Evolutionary conservation across 2,888 invertebrate species (phyloP), one percentile per base, ranked within the genome.

Genomic region (Drosophila paramelanica): DNA sequence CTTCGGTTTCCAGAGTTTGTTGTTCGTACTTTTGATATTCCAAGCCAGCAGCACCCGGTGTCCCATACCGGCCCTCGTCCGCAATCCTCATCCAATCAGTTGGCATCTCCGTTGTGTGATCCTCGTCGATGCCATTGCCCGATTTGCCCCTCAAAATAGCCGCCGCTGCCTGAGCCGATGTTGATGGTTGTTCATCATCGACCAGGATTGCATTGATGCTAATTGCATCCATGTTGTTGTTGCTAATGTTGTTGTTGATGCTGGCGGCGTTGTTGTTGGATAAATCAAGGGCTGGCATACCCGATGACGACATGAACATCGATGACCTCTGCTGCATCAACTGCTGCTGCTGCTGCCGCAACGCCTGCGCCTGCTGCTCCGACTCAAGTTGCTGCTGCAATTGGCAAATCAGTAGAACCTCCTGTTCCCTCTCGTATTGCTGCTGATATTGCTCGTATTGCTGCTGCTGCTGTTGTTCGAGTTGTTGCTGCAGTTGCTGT

Each of bases 31-130:
- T 91, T 76, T 92, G 92, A 92, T 90, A 91, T 85, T 91, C 90
- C 86, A 90, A 90, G 87, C 92, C 93, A 93, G 92, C 94, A 92
- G 94, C 94, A 94, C 94, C 94, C 94, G 94, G 94, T 94, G 93
- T 94, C 93, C 94, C 93, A 92, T 91, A 92, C 94, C 92, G 91
- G 93, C 94, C 94, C 94, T 94, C 94, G 88, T 92, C 89, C 90
- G 90, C 89, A 89, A 91, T 92, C 89, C 88, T 89, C 90, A 91
- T 92, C 92, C 92, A 91, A 90, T 92, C 91, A 91, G 90, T 87
- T 86, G 84, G 89, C 90, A 91, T 89, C 89, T 91, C 92, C 83
- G 90, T 85, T 75, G 83, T 88, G 81, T 88, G 89, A 80, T 80
- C 81, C 72, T 72, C 79, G 72, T 67, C 75, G 64, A 72, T 81